A percentile compares a stretch with the other conserved stretches of the same genome.
Evolutionary conservation across 1,140 invertebrate species (phyloP).

Genomic region (Andricus grossulariae): DNA sequence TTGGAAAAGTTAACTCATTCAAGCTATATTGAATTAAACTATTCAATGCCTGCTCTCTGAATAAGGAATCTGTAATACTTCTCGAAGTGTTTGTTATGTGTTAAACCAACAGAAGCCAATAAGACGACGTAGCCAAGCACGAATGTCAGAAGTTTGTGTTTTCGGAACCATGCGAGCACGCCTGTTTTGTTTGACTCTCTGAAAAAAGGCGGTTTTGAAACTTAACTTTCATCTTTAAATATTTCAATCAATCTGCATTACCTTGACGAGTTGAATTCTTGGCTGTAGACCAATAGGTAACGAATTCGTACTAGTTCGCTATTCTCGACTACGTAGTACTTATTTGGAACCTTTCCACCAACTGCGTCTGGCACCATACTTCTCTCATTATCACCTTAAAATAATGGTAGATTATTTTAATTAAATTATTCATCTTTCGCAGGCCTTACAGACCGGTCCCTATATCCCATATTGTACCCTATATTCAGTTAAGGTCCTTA

Average conservation of each 20-base stretch:
- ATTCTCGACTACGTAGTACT: constrained; percentile 86
- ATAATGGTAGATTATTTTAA: constrained; percentile 38
- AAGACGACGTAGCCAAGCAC: constrained; percentile 73
- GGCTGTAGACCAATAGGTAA: constrained; percentile 86
- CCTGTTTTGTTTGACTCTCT: constrained; percentile 60
- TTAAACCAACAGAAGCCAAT: constrained; percentile 72
- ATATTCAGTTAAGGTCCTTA: no score
- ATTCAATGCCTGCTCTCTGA: constrained; percentile 69
- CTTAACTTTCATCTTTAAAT: constrained; percentile 5
- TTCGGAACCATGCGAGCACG: constrained; percentile 69
- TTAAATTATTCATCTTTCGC: not conserved
- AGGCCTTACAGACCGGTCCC: no score
- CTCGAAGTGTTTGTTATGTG: constrained; percentile 72
- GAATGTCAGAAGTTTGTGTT: constrained; percentile 73
- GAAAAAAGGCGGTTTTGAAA: constrained; percentile 48
- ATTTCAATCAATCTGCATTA: constrained; percentile 46
- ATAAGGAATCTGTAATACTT: constrained; percentile 71
- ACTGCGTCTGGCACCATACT: constrained; percentile 71
- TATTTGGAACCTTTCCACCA: constrained; percentile 80
- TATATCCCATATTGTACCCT: no score
- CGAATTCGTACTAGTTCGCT: constrained; percentile 85
- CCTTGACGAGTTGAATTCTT: constrained; percentile 66
- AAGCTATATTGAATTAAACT: constrained; percentile 36
- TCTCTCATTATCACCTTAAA: constrained; percentile 63
- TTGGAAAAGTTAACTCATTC: constrained; percentile 3